Base-by-base conservation (phyloP, 2,888 invertebrate species). In the Fragum sueziense region DNA sequence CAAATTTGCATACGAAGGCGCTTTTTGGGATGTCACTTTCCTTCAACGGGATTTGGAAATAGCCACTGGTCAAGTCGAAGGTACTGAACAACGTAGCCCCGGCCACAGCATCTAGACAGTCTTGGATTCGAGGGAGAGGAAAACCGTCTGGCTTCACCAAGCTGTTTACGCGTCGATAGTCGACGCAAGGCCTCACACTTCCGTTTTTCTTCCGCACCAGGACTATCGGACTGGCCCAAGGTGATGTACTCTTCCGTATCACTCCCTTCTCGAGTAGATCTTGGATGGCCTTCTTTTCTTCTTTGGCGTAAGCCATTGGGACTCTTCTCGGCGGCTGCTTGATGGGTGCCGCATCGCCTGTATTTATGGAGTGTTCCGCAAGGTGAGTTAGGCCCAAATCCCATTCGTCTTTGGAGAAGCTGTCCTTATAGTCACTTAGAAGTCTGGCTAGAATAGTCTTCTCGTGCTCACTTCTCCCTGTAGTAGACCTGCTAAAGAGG, bases 261-360 rank as follows among this genome's bases (percentile, higher is more conserved):
- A 79, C 73, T 1, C 76, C 79, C 29, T 80, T 76, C 20, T 72
- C 7, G 33, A 62, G 17, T 7, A 74, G 41, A 51, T 80, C 70
- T 20, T 76, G 73, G 25, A 76, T 76, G 1, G 75, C 73, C 31
- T 41, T 47, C 37, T 73, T 80, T 17, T 80, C 80, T 17, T 76
- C 70, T 29, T 54, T 33, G 1, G 80, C 76, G 67, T 51, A 74
- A 11, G 76, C 73, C 59, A 80, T 31, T 0, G 74, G 80, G 1
- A 86, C 80, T 25, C 71, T 62, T 34, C 79, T 80, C 29, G 81
- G 75, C 7, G 70, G 51, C 54, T 86, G 84, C n/a, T 74, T 79
- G 4, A 84, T 52, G 11, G 80, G 79, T 37, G 25, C 67, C 2
- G 80, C 74, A 54, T 82, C 74, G 1, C 77, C 76, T 29, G 79